A percentile compares a stretch with the other conserved stretches of the same genome.
These are phyloP conservation scores for Nyleta sp. DNA, from an alignment of 2,888 invertebrate species.

Conservation along the genomic window DNA sequence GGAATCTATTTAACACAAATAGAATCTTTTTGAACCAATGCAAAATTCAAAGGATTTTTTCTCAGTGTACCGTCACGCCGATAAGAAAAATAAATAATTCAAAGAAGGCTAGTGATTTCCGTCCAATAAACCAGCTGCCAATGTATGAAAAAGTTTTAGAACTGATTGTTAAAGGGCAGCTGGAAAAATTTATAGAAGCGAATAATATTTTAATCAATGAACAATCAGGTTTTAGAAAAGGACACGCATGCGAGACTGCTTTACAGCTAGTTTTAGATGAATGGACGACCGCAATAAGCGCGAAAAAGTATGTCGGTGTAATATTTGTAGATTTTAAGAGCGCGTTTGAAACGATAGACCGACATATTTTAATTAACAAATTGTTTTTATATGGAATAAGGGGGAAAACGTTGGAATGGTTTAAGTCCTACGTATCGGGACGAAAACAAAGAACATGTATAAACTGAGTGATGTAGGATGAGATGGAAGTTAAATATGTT, in stretches of 20 bases:
- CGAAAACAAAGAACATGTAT: no score
- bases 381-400: not conserved
- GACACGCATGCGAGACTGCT: constrained; percentile 18
- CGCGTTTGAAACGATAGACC: not conserved
- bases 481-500: no score
- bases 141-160: constrained; percentile 19
- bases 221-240: constrained; percentile 6
- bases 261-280: constrained; percentile 22
- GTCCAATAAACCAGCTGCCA: constrained; percentile 17
- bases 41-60: no score
- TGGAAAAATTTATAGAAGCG: not conserved
- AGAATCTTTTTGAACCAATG: no score
- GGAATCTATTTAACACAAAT: no score
- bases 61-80: not conserved
- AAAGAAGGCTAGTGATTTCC: constrained; percentile 3
- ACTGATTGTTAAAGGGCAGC: constrained; percentile 17
- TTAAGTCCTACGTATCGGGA: no score
- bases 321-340: not conserved
- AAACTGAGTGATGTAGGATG: no score
- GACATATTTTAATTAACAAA: not conserved
- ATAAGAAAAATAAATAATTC: not conserved
- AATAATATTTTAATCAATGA: constrained; percentile 13
- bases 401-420: no score
- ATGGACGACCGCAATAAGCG: constrained; percentile 6
- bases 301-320: not conserved